A percentile compares a stretch with the other conserved stretches of the same genome.
Evolutionary conservation across 2,113 vertebrate genomes (phyloP).

Genomic region (Lanius ludovicianus): DNA sequence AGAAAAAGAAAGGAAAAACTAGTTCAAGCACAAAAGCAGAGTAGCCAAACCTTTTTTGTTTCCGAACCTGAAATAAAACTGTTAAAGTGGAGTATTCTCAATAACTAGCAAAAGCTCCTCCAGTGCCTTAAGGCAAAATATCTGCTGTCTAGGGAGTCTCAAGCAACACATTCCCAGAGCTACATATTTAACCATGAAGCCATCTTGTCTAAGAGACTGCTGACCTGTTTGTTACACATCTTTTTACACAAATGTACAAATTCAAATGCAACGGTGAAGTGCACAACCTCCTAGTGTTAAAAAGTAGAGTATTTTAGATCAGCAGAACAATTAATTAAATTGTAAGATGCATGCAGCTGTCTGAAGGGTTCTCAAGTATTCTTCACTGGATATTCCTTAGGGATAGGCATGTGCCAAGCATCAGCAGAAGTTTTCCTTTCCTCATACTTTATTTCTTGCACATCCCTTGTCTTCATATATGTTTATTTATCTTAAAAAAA

Average conservation of each 20-base stretch:
- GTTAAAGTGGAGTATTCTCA: slow-evolving; percentile 15
- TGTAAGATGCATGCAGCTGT: background rate
- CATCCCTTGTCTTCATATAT: background rate
- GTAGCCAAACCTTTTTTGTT: slow-evolving; percentile 38
- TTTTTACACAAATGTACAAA: background rate
- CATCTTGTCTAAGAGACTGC: background rate
- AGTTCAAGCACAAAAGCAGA: slow-evolving; percentile 24
- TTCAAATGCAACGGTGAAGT: background rate
- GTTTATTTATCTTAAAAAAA: background rate
- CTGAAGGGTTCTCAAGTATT: background rate
- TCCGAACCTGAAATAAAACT: slow-evolving; percentile 40
- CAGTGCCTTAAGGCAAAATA: background rate
- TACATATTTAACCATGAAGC: background rate
- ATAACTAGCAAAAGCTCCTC: background rate
- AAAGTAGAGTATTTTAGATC: background rate
- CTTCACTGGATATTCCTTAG: background rate
- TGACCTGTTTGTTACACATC: background rate
- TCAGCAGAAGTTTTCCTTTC: background rate
- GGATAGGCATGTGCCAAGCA: background rate
- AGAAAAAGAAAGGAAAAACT: slow-evolving; percentile 1
- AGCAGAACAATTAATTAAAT: background rate
- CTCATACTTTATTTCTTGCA: background rate
- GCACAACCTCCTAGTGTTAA: background rate
- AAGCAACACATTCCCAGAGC: background rate
- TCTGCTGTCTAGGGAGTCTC: background rate